These are phyloP conservation scores for Bugula neritina DNA, from an alignment of 2,888 invertebrate species.

Conservation along the genomic window DNA sequence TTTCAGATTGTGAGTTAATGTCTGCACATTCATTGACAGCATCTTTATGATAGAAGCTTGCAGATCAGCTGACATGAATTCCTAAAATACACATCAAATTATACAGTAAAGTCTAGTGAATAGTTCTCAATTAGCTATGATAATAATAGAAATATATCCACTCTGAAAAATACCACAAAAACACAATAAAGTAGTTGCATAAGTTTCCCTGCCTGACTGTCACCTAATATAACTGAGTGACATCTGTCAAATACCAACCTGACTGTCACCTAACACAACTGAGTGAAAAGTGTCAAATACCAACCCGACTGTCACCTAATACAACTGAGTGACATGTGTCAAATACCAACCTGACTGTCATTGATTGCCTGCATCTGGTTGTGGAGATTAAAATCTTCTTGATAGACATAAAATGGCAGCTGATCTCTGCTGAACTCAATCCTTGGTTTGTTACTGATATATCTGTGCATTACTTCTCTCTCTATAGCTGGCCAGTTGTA, in stretches of 20 bases:
- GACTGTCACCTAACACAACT: background rate
- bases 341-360: background rate
- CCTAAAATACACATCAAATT: background rate
- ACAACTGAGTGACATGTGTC: background rate
- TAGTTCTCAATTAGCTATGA: too few species aligned
- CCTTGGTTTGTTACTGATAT: constrained; percentile 21
- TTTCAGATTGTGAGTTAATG: background rate
- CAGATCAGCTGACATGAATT: background rate
- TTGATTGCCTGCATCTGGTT: constrained; percentile 24
- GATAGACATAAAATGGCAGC: constrained; percentile 22
- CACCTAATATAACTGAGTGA: too few species aligned
- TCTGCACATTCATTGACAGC: background rate
- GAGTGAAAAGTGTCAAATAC: background rate
- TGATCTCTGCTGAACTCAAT: background rate
- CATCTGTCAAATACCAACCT: background rate
- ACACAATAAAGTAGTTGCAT: too few species aligned
- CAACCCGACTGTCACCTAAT: background rate
- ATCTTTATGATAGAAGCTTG: constrained; percentile 10
- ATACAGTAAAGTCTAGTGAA: too few species aligned
- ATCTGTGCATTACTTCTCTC: constrained; percentile 12
- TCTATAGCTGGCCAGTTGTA: constrained; percentile 23
- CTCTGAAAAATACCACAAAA: too few species aligned
- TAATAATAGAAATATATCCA: too few species aligned
- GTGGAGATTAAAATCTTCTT: constrained; percentile 24
- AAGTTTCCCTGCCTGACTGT: too few species aligned